Conservation (phyloP, 1,140 invertebrate species). For the Nixonia krombeini region DNA sequence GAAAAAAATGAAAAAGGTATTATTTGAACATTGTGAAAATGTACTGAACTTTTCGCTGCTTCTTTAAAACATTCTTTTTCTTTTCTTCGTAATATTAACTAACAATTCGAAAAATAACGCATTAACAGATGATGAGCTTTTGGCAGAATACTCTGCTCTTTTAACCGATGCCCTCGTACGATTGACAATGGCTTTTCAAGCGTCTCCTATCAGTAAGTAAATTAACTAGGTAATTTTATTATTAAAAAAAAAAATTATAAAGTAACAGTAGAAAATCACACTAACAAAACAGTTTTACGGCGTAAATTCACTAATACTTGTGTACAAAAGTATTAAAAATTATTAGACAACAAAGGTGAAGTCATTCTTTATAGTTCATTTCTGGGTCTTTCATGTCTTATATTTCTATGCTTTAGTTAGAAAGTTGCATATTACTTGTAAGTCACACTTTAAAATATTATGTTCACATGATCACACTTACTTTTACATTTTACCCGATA, state of each 20-base stretch:
- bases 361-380: no score
- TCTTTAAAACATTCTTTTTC: no score
- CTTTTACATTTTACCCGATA: no score
- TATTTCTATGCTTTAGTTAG: no score
- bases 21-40: neutral
- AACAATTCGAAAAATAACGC: no score
- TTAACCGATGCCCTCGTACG: conserved; percentile 70
- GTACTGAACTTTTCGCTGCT: neutral
- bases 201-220: conserved; percentile 76
- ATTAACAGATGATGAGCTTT: conserved; percentile 64
- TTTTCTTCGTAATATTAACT: no score
- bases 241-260: conserved; percentile 7
- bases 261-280: neutral
- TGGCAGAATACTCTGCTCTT: conserved; percentile 46
- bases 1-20: no score
- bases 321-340: neutral
- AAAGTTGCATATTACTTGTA: no score
- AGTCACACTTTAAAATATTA: no score
- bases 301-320: neutral
- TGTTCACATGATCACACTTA: no score
- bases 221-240: conserved; percentile 23
- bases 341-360: neutral
- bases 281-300: neutral
- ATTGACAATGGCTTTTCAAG: conserved; percentile 75
- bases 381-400: no score